Base-by-base conservation (phyloP, 2,113 vertebrate genomes). In the Gorsachius goisagi region DNA sequence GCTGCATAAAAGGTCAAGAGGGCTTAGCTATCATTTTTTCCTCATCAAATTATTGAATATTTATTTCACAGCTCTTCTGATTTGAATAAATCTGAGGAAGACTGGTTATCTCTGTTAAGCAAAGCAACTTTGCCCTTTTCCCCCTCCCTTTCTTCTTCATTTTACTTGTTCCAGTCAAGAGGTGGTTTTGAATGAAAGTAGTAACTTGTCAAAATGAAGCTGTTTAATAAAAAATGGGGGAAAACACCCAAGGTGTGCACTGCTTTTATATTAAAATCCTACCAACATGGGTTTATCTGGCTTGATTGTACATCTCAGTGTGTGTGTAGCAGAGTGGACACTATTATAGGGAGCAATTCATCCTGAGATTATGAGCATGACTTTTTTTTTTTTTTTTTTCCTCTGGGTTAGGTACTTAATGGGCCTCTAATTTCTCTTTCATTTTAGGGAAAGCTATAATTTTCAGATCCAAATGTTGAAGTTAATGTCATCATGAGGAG, bases 1-100 rank as follows among this genome's bases (percentile, higher is more conserved):
- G 63, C 91, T 96, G 86, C 47, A 37, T 67, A 56, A 98, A 98
- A 98, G 98, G 97, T 98, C 97, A 98, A 97, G 97, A 97, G 95
- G 96, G 88, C 90, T 97, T 92, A 95, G 80, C 91, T 93, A 96
- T 97, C 84, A 88, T 95, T 96, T 97, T 76, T 93, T 83, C 88
- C 66, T 69, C 85, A 95, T 97, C 92, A 88, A 90, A 96, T 97
- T 95, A 91, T 94, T 96, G 90, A 97, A 92, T 97, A 97, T 98
- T 97, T 97, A 97, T 98, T 98, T 97, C 75, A 88, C 75, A 77
- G 15, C 60, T 92, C 50, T 97, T 97, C 88, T 72, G 87, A 97
- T 96, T 96, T 97, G 88, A 98, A 93, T 96, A 91, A 45, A 44
- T 94, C 92, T 93, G 83, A 90, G 74, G 59, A 97, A 83, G 64